Evolutionary conservation across 1,140 invertebrate species (phyloP), one percentile per base, ranked within the genome.

Genomic region (Sarcophaga peregrina): DNA sequence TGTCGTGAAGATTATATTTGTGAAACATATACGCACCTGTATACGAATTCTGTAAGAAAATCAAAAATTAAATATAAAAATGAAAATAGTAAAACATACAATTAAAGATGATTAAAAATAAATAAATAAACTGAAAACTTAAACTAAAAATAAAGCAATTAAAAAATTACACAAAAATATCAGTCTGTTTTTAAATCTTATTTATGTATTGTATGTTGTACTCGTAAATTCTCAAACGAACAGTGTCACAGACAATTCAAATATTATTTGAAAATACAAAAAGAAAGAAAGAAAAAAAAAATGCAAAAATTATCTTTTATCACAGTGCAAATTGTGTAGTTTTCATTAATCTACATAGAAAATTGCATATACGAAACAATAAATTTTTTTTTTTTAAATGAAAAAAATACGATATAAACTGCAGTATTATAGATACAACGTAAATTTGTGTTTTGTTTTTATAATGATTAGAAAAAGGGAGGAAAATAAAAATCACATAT

Each of bases 1-100:
- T 85, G 83, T 85, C 68, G 85, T 88, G 87, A 85, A 86, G 73
- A 47, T 85, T 88, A 5, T 90, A 86, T 80, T 87, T 89, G 82
- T 90, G 87, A 81, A 87, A 86, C 68, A 90, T 84, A 86, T 89
- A 90, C 80, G 87, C 87, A 50, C 87, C 89, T 37, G 89, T 86
- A 86, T 89, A 90, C 1, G 89, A 90, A 83, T 85, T 88, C 89
- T 90, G 88, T 37, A 87, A 89, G 17, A 73, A 75, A 50, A 83
- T 20, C 82, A 82, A 3, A 82, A 73, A 68, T 20, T 68, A 72
- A n/a, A 11, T 47, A 83, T 68, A 75, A 46, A 25, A 73, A 73
- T 13, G 15, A 54, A 82, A 8, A 48, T 10, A 5, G 7, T 74
- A 5, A 76, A 48, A 76, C 58, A 68, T 15, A n/a, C 20, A 45